phyloP scores from a whole-genome alignment of 2,888 invertebrate species.

The Acleris emargana region DNA sequence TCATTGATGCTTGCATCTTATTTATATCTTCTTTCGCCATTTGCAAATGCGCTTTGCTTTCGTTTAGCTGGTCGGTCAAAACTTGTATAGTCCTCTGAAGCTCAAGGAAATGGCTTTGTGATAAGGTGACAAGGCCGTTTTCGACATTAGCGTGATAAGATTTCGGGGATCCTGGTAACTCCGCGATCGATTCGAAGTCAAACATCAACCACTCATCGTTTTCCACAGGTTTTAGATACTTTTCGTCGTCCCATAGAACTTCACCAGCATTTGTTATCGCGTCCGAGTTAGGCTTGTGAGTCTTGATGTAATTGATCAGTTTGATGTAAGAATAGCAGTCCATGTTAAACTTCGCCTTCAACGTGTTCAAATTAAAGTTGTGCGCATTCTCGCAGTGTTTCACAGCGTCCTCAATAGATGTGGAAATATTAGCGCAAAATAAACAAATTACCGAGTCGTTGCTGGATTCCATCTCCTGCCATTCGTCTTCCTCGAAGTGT shows the following conservation, averaged over 20 bases:
- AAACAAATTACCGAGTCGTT: constrained; percentile 84
- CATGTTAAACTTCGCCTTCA: constrained; percentile 89
- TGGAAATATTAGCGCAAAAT: constrained; percentile 86
- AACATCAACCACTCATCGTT: constrained; percentile 93
- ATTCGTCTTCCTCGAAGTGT: constrained; percentile 75
- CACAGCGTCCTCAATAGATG: constrained; percentile 86
- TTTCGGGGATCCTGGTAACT: constrained; percentile 67
- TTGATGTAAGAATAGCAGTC: constrained; percentile 93
- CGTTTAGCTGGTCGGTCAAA: constrained; percentile 82
- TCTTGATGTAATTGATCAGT: constrained; percentile 91
- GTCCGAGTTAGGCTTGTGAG: constrained; percentile 83
- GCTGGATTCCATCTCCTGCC: constrained; percentile 78
- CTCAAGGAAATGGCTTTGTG: constrained; percentile 85
- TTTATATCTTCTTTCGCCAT: constrained; percentile 85
- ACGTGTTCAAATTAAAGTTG: constrained; percentile 85
- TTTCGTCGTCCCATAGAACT: constrained; percentile 89
- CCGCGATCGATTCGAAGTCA: constrained; percentile 84
- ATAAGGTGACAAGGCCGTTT: constrained; percentile 84
- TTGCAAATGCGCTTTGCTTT: constrained; percentile 83
- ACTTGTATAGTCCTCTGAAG: constrained; percentile 84
- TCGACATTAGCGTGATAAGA: constrained; percentile 85
- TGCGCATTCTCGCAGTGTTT: constrained; percentile 87
- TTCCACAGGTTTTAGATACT: constrained; percentile 89
- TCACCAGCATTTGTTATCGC: constrained; percentile 78
- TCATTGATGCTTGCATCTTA: constrained; percentile 85